Evolutionary conservation across 2,113 vertebrate species (phyloP), one percentile per base, ranked within the genome.

Genomic region (Canis aureus): DNA sequence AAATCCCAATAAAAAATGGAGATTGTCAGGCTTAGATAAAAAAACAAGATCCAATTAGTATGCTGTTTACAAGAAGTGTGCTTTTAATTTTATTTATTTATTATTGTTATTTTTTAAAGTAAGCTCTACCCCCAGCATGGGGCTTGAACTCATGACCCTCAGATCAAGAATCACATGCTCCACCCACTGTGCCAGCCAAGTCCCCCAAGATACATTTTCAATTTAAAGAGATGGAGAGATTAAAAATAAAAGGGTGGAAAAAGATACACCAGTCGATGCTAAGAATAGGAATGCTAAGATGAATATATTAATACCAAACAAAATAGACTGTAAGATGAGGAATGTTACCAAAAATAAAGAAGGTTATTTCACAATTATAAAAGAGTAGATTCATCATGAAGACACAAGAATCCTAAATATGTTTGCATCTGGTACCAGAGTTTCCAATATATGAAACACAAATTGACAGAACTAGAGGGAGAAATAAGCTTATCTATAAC

Each of bases 1-100:
- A 85, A 85, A 95, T 69, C 23, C 55, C 62, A 53, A 53, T 85
- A 79, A 79, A 86, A 93, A 84, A 84, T 78, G 51, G 29, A 89
- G 27, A 64, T 74, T 92, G n/a, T 87, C 55, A 22, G 32, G 43
- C 32, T 53, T 80, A 43, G n/a, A 38, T 62, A 60, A 71, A 71
- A 92, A 87, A 92, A 55, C 32, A 71, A 87, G 76, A 78, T 51
- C 16, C 92, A 94, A 29, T 53, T 29, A 62, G 38, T 53, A 80
- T 67, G n/a, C 43, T 55, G 22, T 88, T 87, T 53, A 79, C 8
- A 81, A 71, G 89, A 87, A 38, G 25, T 38, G 25, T 2, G 53
- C 53, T 80, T 92, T 85, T 15, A 62, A 55, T 89, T 91, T 78
- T 49, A 76, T 8, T 27, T 43, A 22, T 73, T 38, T 49, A 76